Percentiles rank a stretch among this genome's conserved stretches.
Conservation (phyloP, 2,888 invertebrate species). For the Arctia plantaginis region DNA sequence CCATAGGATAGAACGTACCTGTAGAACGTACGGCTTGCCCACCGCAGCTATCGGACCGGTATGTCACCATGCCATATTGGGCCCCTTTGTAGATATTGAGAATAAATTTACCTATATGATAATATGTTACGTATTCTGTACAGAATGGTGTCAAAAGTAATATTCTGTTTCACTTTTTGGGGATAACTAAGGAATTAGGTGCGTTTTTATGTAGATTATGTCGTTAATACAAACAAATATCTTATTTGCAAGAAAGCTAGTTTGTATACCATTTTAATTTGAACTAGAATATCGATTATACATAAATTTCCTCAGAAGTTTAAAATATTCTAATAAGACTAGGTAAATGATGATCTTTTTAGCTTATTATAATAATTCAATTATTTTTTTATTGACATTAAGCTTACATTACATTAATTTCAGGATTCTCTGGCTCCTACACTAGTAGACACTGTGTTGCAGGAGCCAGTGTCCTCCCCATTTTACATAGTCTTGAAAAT, state of each 20-base stretch:
- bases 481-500: too few species aligned
- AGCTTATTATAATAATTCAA: slow-evolving; percentile 17
- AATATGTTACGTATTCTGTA: background rate
- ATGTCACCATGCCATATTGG: background rate
- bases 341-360: background rate
- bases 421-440: too few species aligned
- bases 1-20: too few species aligned
- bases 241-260: background rate
- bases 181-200: background rate
- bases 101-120: background rate
- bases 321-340: background rate
- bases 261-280: background rate
- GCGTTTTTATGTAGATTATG: background rate
- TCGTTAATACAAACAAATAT: background rate
- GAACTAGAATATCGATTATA: background rate
- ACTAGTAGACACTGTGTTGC: too few species aligned
- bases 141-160: background rate
- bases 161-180: background rate
- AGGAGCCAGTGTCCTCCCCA: too few species aligned
- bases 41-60: too few species aligned
- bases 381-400: too few species aligned
- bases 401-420: too few species aligned
- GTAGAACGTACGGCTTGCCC: too few species aligned
- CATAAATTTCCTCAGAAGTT: background rate
- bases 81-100: background rate